Evolutionary conservation across 2,888 invertebrate genomes (phyloP), one percentile per base, ranked within the genome.

Genomic region (Caradrina kadenii): DNA sequence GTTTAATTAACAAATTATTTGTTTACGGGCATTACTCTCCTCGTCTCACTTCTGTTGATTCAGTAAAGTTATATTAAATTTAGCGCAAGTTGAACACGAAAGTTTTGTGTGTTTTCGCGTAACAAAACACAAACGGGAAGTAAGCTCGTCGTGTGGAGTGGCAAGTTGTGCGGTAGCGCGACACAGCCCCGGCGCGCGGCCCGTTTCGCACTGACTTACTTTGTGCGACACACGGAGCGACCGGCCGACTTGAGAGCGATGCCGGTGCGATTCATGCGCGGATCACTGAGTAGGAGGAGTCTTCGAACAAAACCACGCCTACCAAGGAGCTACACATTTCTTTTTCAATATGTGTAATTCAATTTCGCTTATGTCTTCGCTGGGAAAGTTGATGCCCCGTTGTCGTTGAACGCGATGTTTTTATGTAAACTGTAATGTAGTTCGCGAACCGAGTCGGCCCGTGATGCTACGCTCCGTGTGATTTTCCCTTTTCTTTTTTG

Each of bases 301-400:
- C 92, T 93, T 92, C 78, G 60, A 68, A 81, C 87, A 84, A 92
- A 94, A 93, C 95, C 95, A 94, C 95, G 95, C 95, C 96, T 94
- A 94, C 95, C 91, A 94, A 96, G 96, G 89, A 94, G 94, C 95
- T 95, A 93, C 95, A 96, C 95, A 95, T 95, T 96, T 95, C 95
- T 95, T 95, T 96, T 96, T 96, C 96, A 95, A 96, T 96, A 96
- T 95, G 95, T 96, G 96, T 96, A 95, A 95, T 96, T 96, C 96
- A 95, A 95, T 96, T 96, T 95, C 94, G 95, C 95, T 95, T 96
- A 95, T 95, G 96, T 95, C 96, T 96, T 96, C 94, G 95, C 95
- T 94, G 94, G 95, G 94, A 94, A 95, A 96, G 94, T 95, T 95
- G 95, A 95, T 95, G 95, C 94, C 93, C 93, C 93, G 95, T 94